phyloP scores from a whole-genome alignment of 2,888 invertebrate genomes.

The Agrotis puta region DNA sequence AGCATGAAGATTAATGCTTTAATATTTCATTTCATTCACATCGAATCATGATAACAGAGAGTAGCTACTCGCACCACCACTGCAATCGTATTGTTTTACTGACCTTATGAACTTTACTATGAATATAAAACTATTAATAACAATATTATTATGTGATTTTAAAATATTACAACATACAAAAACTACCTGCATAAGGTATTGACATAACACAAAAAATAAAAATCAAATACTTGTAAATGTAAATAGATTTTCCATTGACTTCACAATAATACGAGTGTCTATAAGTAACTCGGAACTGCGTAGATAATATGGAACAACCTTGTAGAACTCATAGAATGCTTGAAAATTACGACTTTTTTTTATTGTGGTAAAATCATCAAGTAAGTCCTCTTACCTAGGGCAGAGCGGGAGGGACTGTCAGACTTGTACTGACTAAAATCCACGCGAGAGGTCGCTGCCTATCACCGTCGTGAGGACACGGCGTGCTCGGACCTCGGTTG shows the following conservation, averaged over 20 bases:
- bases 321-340: neutral
- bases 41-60: conserved; percentile 46
- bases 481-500: no score
- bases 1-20: conserved; percentile 26
- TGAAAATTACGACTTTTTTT: conserved; percentile 1
- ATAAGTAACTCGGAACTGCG: neutral
- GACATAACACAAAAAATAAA: conserved; percentile 1
- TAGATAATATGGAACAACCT: neutral
- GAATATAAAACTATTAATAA: conserved; percentile 29
- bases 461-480: no score
- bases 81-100: conserved; percentile 58
- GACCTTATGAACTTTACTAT: conserved; percentile 47
- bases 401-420: no score
- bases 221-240: neutral
- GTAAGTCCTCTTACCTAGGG: no score
- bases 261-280: no score
- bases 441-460: no score
- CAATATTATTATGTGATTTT: neutral
- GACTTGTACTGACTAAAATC: no score
- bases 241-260: conserved; percentile 6
- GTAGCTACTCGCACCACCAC: conserved; percentile 21
- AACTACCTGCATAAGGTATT: neutral
- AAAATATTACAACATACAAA: neutral
- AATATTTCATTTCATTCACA: conserved; percentile 55
- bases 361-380: no score